Evolutionary conservation across 2,888 invertebrate species (phyloP).

Genomic region (Nebria salina): DNA sequence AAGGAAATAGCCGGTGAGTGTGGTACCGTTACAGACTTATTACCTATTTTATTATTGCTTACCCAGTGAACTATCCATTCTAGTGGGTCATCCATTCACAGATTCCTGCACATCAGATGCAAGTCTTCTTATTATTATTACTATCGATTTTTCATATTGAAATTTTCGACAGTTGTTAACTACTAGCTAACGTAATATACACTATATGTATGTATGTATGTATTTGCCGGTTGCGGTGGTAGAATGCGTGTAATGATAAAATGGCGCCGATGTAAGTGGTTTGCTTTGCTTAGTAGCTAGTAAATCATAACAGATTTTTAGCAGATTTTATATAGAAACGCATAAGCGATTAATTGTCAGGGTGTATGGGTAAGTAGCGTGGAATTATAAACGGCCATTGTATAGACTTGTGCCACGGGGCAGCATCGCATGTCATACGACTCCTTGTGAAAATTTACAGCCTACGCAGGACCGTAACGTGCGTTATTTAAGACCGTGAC

Average conservation of each 20-base stretch:
- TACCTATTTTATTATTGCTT: conserved; percentile 35
- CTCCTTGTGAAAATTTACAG: conserved; percentile 42
- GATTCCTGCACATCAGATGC: too few species aligned
- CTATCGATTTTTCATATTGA: too few species aligned
- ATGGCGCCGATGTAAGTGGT: conserved; percentile 24
- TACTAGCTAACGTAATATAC: too few species aligned
- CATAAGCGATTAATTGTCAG: conserved; percentile 34
- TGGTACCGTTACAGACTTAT: conserved; percentile 33
- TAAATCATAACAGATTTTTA: conserved; percentile 28
- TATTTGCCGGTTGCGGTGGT: neutral
- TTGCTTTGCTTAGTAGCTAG: conserved; percentile 17
- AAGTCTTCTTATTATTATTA: too few species aligned
- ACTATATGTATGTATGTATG: too few species aligned
- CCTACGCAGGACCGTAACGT: conserved; percentile 36
- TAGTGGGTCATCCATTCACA: conserved; percentile 18
- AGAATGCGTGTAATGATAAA: neutral
- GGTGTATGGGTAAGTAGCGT: conserved; percentile 16
- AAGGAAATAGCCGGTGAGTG: conserved; percentile 22
- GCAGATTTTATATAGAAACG: conserved; percentile 11
- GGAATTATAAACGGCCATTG: conserved; percentile 37
- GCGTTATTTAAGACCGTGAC: conserved; percentile 41
- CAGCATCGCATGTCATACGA: conserved; percentile 27
- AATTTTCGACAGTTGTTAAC: too few species aligned
- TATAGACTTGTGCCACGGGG: conserved; percentile 23
- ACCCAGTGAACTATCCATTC: conserved; percentile 33